phyloP scores from a whole-genome alignment of 2,797 vertebrate genomes.

The Danio albolineatus region DNA sequence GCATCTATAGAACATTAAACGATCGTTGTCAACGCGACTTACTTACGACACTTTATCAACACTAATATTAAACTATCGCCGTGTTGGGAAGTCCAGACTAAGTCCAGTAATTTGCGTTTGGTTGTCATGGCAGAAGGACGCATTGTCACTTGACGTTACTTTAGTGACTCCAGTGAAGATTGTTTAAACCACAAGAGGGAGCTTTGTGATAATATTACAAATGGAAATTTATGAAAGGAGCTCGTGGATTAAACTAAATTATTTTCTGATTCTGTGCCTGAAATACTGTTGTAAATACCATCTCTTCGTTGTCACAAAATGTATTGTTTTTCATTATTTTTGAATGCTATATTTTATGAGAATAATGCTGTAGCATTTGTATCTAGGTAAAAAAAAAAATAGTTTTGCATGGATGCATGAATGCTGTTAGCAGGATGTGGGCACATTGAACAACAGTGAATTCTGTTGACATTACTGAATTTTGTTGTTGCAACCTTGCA shows the following conservation, averaged over 20 bases:
- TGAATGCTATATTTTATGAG: no score
- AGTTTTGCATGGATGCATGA: background rate
- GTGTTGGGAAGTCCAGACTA: background rate
- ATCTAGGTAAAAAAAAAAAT: no score
- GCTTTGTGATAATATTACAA: slow-evolving; percentile 12
- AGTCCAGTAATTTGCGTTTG: background rate
- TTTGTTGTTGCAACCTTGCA: background rate
- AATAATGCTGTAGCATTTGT: no score
- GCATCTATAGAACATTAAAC: background rate
- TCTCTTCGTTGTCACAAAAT: no score
- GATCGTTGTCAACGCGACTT: background rate
- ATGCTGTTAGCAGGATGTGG: background rate
- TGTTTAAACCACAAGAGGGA: slow-evolving; percentile 34
- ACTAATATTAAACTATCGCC: no score
- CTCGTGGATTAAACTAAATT: background rate
- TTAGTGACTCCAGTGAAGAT: background rate
- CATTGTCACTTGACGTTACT: slow-evolving; percentile 33
- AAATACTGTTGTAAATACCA: no score
- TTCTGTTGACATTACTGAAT: background rate
- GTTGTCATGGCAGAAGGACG: slow-evolving; percentile 3
- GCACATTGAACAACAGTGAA: slow-evolving; percentile 8
- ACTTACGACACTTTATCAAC: background rate
- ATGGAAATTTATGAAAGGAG: background rate
- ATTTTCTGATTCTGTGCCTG: background rate
- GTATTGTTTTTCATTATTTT: no score